A percentile compares a stretch with the other conserved stretches of the same genome.
Evolutionary conservation across 2,888 invertebrate genomes (phyloP).

Genomic region (Abrostola triplasia): DNA sequence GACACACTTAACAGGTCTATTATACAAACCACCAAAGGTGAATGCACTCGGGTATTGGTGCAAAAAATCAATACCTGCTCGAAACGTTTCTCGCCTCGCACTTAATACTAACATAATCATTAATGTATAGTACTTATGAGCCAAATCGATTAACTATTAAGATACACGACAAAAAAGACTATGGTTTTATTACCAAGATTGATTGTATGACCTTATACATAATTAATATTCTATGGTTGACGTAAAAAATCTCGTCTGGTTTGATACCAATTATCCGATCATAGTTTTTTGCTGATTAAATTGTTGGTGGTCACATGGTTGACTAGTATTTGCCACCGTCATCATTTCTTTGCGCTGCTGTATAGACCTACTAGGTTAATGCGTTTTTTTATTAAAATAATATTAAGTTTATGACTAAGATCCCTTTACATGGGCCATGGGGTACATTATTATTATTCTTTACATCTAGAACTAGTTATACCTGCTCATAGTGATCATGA

Average conservation of each 20-base stretch:
- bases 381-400: no score
- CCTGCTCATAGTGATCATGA: background rate
- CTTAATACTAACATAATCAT: constrained; percentile 19
- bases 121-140: constrained; percentile 16
- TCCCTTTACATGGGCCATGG: no score
- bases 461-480: background rate
- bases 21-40: constrained; percentile 22
- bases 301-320: background rate
- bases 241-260: constrained; percentile 6
- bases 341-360: no score
- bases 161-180: constrained; percentile 21
- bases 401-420: no score
- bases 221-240: constrained; percentile 10
- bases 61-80: constrained; percentile 22
- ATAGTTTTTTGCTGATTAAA: background rate
- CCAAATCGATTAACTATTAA: constrained; percentile 32
- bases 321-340: no score
- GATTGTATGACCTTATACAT: constrained; percentile 17
- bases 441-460: no score
- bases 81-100: constrained; percentile 27
- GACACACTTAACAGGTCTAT: constrained; percentile 5
- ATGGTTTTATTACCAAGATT: constrained; percentile 4
- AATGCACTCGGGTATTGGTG: constrained; percentile 29
- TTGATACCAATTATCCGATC: constrained; percentile 6
- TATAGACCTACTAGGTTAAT: no score